Conservation (phyloP, 2,797 vertebrate genomes). For the Dicrostonyx torquatus region DNA sequence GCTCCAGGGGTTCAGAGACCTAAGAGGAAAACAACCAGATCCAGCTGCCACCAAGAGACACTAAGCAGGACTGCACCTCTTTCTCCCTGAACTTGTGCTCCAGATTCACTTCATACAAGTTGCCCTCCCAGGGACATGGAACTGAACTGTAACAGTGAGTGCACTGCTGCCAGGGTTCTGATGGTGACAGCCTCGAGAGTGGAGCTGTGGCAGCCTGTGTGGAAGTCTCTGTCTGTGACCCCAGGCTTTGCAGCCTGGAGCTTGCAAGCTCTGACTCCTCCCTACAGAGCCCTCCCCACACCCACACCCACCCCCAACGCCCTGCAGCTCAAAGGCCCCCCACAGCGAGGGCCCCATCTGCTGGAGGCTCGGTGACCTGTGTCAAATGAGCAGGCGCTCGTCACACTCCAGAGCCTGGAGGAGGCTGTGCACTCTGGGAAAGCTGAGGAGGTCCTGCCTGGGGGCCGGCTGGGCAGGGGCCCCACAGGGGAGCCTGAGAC, state of each 20-base stretch:
- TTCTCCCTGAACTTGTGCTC: background rate
- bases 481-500: slow-evolving; percentile 53
- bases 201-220: background rate
- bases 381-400: slow-evolving; percentile 80
- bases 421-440: slow-evolving; percentile 72
- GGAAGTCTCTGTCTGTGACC: slow-evolving; percentile 26
- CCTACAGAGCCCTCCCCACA: slow-evolving; percentile 10
- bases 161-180: background rate
- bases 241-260: slow-evolving; percentile 10
- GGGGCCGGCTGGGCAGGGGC: slow-evolving; percentile 43
- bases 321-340: slow-evolving; percentile 70
- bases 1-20: background rate
- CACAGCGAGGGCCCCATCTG: slow-evolving; percentile 81
- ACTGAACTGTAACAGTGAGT: background rate
- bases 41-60: background rate
- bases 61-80: background rate
- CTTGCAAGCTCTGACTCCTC: slow-evolving; percentile 12
- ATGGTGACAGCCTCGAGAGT: background rate
- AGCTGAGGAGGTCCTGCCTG: slow-evolving; percentile 57
- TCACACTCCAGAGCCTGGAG: slow-evolving; percentile 77
- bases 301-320: background rate
- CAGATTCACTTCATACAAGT: accelerated
- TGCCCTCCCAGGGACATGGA: background rate
- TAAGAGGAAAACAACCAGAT: background rate
- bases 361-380: slow-evolving; percentile 82